Evolutionary conservation across 2,797 vertebrate species (phyloP), one percentile per base, ranked within the genome.

Genomic region (Gallinago stenura): DNA sequence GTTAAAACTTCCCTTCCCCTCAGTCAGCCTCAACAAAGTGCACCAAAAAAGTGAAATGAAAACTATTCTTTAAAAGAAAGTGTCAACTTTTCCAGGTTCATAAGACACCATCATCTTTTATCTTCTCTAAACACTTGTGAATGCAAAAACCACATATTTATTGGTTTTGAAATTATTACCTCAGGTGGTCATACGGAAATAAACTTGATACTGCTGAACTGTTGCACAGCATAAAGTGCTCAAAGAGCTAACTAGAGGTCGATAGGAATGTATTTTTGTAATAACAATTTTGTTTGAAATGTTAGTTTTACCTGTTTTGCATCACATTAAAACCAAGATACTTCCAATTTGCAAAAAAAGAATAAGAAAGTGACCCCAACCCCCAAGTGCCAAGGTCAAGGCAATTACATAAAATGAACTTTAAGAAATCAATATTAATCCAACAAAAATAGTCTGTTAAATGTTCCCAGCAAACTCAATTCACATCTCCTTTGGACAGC

Each of bases 341-440:
- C 45, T 79, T 78, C 12, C 2, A 60, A 43, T 90, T 58, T 80
- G 85, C 53, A 75, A 56, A 48, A 48, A 80, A 87, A 88, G 17
- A 83, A 21, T 30, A 30, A 8, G n/a, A 86, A 51, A 89, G 8
- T 41, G 62, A 87, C 21, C 61, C 22, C 61, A 90, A 28, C 2
- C 19, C 35, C 8, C 10, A 75, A 50, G 54, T 58, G 15, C 22
- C 41, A 80, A 85, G 69, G 77, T 81, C 83, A 86, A 88, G 14
- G 9, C 65, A 78, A 68, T 86, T 92, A 92, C 37, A 78, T 50
- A 41, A 75, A 90, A 95, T 41, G 20, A 90, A 88, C 28, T 78
- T 88, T 41, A 77, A 33, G 51, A 91, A 95, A 91, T 90, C 88
- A 83, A 94, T 94, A 83, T 71, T 83, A 83, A 83, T 90, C n/a